Percentiles rank a stretch among this genome's conserved stretches.
phyloP scores from a whole-genome alignment of 2,888 invertebrate genomes.

The Andrena minutula region DNA sequence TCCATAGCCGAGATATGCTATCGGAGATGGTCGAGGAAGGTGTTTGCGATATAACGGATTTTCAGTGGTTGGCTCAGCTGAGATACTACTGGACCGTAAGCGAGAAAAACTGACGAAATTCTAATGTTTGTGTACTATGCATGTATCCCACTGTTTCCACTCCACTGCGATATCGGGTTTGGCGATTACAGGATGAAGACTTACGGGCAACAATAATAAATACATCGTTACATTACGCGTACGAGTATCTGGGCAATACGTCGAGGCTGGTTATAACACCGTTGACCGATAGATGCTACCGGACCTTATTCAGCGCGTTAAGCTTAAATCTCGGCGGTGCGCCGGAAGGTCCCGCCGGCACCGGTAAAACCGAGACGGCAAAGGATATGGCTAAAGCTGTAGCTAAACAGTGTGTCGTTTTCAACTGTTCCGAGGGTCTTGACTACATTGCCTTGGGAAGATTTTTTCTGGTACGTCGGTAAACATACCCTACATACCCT shows the following conservation, averaged over 20 bases:
- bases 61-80: slow-evolving; percentile 95
- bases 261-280: slow-evolving; percentile 96
- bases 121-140: no score
- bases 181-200: slow-evolving; percentile 82
- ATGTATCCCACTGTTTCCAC: neutral
- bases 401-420: slow-evolving; percentile 89
- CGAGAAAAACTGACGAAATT: neutral
- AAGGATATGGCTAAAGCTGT: slow-evolving; percentile 90
- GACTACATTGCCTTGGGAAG: slow-evolving; percentile 89
- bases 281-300: slow-evolving; percentile 95
- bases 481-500: neutral
- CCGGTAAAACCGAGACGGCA: slow-evolving; percentile 88
- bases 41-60: slow-evolving; percentile 91
- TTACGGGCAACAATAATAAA: slow-evolving; percentile 87
- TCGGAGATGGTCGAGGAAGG: slow-evolving; percentile 88
- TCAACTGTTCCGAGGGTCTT: slow-evolving; percentile 89
- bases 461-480: slow-evolving; percentile 85
- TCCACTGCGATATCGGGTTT: no score
- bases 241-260: slow-evolving; percentile 97
- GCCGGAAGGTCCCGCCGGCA: slow-evolving; percentile 87
- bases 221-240: slow-evolving; percentile 88
- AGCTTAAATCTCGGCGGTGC: slow-evolving; percentile 87
- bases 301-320: slow-evolving; percentile 88
- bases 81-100: slow-evolving; percentile 94
- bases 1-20: slow-evolving; percentile 96